Conservation (phyloP, 1,140 invertebrate genomes). For the Latrodectus geometricus region DNA sequence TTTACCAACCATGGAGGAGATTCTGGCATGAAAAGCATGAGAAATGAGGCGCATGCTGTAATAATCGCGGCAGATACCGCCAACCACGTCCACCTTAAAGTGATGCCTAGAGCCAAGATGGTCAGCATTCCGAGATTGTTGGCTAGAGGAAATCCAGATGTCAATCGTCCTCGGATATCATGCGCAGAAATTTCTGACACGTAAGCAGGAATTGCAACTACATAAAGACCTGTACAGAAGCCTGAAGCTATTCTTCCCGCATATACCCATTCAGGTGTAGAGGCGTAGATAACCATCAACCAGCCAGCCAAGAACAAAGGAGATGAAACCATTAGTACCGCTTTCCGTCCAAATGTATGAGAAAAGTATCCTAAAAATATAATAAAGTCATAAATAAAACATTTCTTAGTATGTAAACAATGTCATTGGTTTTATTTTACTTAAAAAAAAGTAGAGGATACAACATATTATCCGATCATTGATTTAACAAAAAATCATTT, state of each 20-base stretch:
- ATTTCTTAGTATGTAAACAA: too few relatives aligned
- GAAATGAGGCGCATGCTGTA: not conserved
- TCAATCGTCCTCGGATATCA: constrained; percentile 82
- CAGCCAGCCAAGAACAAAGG: constrained; percentile 82
- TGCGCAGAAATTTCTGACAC: constrained; percentile 90
- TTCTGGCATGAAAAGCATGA: constrained; percentile 35
- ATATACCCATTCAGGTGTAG: constrained; percentile 70
- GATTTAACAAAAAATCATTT: too few relatives aligned
- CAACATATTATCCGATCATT: too few relatives aligned
- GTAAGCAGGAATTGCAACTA: constrained; percentile 80
- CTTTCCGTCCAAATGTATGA: constrained; percentile 81
- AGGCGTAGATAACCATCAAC: constrained; percentile 78
- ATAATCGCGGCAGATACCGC: not conserved
- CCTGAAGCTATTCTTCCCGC: constrained; percentile 77
- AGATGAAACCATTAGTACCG: constrained; percentile 78
- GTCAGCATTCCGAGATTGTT: constrained; percentile 82
- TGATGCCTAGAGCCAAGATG: constrained; percentile 65
- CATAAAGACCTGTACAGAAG: constrained; percentile 74
- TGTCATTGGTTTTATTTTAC: too few relatives aligned
- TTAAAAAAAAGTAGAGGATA: too few relatives aligned
- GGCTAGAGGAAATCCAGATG: constrained; percentile 84
- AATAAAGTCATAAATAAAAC: too few relatives aligned
- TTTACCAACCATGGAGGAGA: constrained; percentile 35
- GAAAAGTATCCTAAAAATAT: constrained; percentile 74
- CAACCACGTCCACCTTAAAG: not conserved